Base-by-base conservation (phyloP, 2,113 vertebrate species). In the Dasyurus viverrinus region DNA sequence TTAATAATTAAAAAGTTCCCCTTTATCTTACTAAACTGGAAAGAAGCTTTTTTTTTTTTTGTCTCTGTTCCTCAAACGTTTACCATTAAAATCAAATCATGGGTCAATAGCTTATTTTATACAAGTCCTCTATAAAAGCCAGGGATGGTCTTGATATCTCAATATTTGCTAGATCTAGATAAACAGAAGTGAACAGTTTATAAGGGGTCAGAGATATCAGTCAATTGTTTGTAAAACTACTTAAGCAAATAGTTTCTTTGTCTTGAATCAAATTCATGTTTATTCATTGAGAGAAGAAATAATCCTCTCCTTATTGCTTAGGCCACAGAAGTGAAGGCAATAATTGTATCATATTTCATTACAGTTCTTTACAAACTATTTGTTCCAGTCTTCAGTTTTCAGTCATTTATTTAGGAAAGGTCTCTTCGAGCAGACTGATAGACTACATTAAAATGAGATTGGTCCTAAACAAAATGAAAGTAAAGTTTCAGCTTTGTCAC, bases 111-210 rank as follows among this genome's bases (percentile, higher is more conserved):
- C 60, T 76, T 89, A 90, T 42, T 90, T 84, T 50, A 91, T 97
- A 96, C 55, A 96, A 27, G 52, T 95, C 90, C 96, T 92, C 93
- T 90, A 57, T 16, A 30, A 92, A 52, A 96, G 53, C 54, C 19
- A 8, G 3, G 92, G 55, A 93, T 95, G 92, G 95, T 92, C 96
- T 91, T 96, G 55, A 96, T 97, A 95, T 97, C 89, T 97, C n/a
- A 90, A 53, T 93, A 50, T 91, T 97, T 94, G 96, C 26, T 48
- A 50, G 96, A 94, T 91, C n/a, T 60, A 84, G 50, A 93, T 97
- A 60, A 97, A 89, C 84, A 95, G 92, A 76, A 95, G 19, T 36
- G 94, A 94, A 57, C 47, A 93, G 91, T 89, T 89, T 53, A 95
- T 92, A 47, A 97, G 96, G 14, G 53, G 16, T 91, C 30, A 93